These are phyloP conservation scores for Catharus bicknelli DNA, from an alignment of 2,113 vertebrate genomes.

Conservation along the genomic window DNA sequence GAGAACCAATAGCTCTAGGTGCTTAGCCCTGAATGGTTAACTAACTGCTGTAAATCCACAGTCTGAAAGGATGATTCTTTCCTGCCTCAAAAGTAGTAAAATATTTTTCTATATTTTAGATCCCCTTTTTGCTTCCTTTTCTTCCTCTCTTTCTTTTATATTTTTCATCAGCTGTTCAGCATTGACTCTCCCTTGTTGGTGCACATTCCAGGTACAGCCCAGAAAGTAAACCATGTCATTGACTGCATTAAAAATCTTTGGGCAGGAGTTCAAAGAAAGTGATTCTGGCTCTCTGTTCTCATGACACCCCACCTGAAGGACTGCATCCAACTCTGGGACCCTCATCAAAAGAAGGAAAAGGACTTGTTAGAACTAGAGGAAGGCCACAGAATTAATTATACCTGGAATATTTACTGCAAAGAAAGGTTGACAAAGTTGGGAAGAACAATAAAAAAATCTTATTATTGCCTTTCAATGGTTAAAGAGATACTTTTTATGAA, in stretches of 20 bases:
- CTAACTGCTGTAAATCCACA: neutral
- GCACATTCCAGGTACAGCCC: neutral
- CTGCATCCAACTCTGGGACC: neutral
- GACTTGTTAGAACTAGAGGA: neutral
- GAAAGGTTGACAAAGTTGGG: neutral
- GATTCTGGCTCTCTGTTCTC: neutral
- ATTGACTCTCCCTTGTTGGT: neutral
- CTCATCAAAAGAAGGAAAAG: neutral
- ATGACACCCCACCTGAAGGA: neutral
- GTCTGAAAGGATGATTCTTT: neutral
- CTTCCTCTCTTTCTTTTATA: neutral
- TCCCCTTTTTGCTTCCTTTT: neutral
- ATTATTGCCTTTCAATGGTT: fast-evolving
- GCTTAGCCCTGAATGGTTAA: neutral
- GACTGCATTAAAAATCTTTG: neutral
- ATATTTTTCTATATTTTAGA: neutral
- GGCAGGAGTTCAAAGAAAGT: neutral
- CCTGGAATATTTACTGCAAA: neutral
- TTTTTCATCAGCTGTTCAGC: neutral
- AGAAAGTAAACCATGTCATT: neutral
- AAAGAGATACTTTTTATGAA: neutral
- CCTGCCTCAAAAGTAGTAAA: neutral
- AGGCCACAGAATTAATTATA: neutral
- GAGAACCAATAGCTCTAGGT: neutral
- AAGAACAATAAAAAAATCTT: neutral